These are phyloP conservation scores for Canis aureus DNA, from an alignment of 2,113 vertebrate species.

Conservation along the genomic window DNA sequence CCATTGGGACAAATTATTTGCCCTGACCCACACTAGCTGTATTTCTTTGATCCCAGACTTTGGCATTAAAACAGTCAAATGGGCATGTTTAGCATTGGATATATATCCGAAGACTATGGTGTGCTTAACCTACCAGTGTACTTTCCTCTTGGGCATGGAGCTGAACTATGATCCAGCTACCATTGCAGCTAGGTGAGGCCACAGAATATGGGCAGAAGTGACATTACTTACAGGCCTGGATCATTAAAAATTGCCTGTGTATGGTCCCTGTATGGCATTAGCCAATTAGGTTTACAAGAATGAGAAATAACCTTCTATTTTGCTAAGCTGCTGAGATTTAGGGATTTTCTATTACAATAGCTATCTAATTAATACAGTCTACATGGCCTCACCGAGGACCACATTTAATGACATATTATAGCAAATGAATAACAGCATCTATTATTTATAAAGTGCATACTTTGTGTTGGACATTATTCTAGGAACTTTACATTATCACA, in stretches of 20 bases:
- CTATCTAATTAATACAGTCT: neutral
- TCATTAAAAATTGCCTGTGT: neutral
- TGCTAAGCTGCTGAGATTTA: neutral
- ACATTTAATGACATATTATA: neutral
- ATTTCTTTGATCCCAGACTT: neutral
- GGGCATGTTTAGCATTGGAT: neutral
- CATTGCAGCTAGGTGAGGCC: neutral
- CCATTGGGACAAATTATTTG: neutral
- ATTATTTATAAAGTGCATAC: neutral
- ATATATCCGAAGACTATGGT: neutral
- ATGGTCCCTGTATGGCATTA: neutral
- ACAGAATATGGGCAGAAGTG: neutral
- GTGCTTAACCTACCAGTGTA: neutral
- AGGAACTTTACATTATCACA: neutral
- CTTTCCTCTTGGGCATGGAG: neutral
- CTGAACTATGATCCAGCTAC: neutral
- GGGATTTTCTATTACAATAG: neutral
- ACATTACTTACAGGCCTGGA: neutral
- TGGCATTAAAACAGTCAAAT: neutral
- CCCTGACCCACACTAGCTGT: neutral
- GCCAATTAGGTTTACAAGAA: neutral
- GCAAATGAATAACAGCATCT: neutral
- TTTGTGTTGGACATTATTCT: neutral
- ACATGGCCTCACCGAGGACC: neutral
- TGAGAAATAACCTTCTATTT: slow-evolving; percentile 34